Evolutionary conservation across 2,888 invertebrate species (phyloP).

Genomic region (Platycnemis pennipes): DNA sequence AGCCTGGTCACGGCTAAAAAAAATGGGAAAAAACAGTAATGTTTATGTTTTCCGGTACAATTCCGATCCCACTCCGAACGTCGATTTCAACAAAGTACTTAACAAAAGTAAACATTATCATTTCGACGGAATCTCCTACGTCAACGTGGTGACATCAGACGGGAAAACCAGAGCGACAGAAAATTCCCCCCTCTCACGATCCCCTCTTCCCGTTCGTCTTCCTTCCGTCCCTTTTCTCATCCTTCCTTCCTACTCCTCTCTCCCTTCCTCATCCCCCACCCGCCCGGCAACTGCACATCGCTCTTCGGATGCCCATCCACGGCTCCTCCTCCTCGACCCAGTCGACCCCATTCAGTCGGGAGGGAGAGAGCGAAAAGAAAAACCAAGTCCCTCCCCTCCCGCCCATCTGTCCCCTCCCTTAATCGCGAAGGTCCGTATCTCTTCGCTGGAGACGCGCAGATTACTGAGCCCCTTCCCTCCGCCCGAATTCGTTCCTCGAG

Average conservation of each 20-base stretch:
- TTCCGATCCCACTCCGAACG: neutral
- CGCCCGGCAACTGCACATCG: neutral
- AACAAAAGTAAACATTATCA: neutral
- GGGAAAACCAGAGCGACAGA: slow-evolving; percentile 11
- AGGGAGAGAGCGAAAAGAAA: neutral
- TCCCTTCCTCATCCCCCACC: neutral
- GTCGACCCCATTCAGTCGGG: neutral
- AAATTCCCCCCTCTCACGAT: neutral
- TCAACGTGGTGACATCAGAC: neutral
- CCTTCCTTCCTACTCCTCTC: neutral
- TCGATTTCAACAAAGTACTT: neutral
- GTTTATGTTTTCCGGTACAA: neutral
- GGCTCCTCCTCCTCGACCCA: neutral
- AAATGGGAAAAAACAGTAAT: too few species aligned
- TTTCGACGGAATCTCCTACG: neutral
- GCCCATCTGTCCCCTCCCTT: neutral
- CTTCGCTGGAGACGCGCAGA: neutral
- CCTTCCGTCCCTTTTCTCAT: neutral
- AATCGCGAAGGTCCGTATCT: neutral
- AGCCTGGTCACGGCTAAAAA: too few species aligned
- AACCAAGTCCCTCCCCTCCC: neutral
- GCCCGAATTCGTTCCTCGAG: neutral
- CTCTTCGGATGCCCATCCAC: neutral
- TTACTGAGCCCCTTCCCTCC: neutral
- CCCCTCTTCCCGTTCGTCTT: neutral